These are phyloP conservation scores for Drosophila neonasuta DNA, from an alignment of 2,888 invertebrate genomes.

Conservation along the genomic window DNA sequence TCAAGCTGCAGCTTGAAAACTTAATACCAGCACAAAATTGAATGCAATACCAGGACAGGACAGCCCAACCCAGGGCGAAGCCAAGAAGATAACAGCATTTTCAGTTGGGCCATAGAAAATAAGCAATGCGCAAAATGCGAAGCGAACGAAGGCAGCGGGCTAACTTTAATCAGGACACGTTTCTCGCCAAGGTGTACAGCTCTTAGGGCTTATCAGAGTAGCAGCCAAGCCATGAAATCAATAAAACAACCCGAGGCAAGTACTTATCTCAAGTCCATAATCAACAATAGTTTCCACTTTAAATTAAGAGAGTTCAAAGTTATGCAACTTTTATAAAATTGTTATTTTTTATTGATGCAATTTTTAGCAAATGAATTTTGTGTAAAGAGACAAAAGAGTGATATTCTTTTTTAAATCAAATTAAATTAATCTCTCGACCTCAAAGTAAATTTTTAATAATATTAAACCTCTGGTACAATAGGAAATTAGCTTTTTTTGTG, in stretches of 20 bases:
- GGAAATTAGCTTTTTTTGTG: background rate
- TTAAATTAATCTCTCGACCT: background rate
- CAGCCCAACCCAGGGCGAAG: background rate
- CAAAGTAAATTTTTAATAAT: background rate
- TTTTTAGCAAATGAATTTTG: no score
- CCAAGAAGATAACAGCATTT: slow-evolving; percentile 35
- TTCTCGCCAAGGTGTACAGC: slow-evolving; percentile 10
- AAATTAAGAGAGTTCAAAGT: background rate
- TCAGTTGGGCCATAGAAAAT: slow-evolving; percentile 6
- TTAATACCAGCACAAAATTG: slow-evolving; percentile 75
- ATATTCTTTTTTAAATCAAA: no score
- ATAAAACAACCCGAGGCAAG: background rate
- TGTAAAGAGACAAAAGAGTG: no score
- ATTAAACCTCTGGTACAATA: background rate
- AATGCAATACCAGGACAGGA: slow-evolving; percentile 50
- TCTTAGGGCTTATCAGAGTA: slow-evolving; percentile 14
- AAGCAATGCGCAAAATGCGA: slow-evolving; percentile 22
- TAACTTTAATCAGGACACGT: slow-evolving; percentile 37
- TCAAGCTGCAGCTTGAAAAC: slow-evolving; percentile 77
- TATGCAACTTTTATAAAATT: background rate
- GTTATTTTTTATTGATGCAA: no score
- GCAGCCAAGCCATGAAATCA: background rate
- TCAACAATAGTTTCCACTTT: background rate
- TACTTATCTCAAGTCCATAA: background rate
- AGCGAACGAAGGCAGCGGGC: slow-evolving; percentile 8